Evolutionary conservation across 2,113 vertebrate species (phyloP).

Genomic region (Emberiza fucata): DNA sequence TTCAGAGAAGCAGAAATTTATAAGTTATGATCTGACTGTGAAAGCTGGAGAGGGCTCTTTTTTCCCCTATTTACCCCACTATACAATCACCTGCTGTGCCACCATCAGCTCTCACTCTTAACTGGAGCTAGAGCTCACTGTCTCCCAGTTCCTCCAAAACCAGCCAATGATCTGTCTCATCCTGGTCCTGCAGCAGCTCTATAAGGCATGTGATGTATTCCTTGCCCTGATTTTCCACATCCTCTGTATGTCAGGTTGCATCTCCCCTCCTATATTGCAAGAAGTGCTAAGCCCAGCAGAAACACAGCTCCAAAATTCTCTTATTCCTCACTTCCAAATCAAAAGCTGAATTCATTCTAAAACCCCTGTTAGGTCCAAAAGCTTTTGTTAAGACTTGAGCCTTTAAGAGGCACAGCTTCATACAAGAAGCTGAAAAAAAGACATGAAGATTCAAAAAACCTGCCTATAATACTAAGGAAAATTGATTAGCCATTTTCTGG

Average conservation of each 20-base stretch:
- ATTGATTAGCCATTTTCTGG: background rate
- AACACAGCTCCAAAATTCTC: background rate
- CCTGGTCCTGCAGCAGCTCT: background rate
- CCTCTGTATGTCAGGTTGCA: background rate
- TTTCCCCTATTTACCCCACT: background rate
- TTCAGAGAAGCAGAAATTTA: background rate
- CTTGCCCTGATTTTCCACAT: background rate
- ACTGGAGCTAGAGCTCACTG: rapidly evolving
- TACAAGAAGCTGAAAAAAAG: background rate
- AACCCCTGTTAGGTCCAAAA: background rate
- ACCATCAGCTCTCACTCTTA: background rate
- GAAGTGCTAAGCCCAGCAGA: background rate
- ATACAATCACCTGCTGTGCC: background rate
- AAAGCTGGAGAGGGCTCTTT: background rate
- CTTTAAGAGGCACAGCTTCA: background rate
- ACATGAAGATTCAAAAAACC: background rate
- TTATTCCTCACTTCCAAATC: background rate
- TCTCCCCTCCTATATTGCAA: background rate
- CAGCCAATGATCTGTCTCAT: background rate
- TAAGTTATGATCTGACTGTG: background rate
- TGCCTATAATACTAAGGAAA: background rate
- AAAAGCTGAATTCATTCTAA: background rate
- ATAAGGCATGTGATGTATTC: background rate
- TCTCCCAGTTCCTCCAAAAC: background rate
- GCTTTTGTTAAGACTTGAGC: background rate